phyloP scores from a whole-genome alignment of 2,797 vertebrate species.

The Rhinella marina region DNA sequence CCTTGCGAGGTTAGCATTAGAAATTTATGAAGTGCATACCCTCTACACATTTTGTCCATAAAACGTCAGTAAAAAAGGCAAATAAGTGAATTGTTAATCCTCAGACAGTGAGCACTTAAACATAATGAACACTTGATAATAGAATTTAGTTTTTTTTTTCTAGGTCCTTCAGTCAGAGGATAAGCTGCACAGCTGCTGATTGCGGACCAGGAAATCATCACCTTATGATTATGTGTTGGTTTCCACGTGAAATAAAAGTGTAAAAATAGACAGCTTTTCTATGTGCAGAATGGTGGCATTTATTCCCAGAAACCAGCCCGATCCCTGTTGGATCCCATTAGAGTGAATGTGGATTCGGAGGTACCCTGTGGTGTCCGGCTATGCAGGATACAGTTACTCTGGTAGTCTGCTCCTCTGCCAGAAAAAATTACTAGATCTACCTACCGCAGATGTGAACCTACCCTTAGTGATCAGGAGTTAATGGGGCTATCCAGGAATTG shows the following conservation, averaged over 20 bases:
- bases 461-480: no score
- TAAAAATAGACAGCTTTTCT: slow-evolving; percentile 51
- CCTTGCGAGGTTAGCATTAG: slow-evolving; percentile 56
- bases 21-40: slow-evolving; percentile 62
- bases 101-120: slow-evolving; percentile 51
- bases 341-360: no score
- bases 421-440: no score
- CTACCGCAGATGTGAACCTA: no score
- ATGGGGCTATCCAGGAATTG: no score
- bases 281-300: not conserved
- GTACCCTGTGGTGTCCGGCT: no score
- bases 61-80: slow-evolving; percentile 58
- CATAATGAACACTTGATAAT: slow-evolving; percentile 41
- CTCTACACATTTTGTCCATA: slow-evolving; percentile 61
- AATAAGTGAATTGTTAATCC: slow-evolving; percentile 56
- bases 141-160: not conserved
- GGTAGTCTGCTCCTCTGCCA: no score
- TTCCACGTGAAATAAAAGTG: slow-evolving; percentile 24
- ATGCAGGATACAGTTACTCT: no score
- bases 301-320: no score
- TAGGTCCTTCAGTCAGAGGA: not conserved
- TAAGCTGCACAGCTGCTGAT: slow-evolving; percentile 37
- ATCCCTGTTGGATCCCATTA: no score
- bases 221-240: slow-evolving; percentile 39
- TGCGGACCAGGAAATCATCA: slow-evolving; percentile 34